Evolutionary conservation across 2,888 invertebrate genomes (phyloP), one percentile per base, ranked within the genome.

Genomic region (Pharmacophagus antenor): DNA sequence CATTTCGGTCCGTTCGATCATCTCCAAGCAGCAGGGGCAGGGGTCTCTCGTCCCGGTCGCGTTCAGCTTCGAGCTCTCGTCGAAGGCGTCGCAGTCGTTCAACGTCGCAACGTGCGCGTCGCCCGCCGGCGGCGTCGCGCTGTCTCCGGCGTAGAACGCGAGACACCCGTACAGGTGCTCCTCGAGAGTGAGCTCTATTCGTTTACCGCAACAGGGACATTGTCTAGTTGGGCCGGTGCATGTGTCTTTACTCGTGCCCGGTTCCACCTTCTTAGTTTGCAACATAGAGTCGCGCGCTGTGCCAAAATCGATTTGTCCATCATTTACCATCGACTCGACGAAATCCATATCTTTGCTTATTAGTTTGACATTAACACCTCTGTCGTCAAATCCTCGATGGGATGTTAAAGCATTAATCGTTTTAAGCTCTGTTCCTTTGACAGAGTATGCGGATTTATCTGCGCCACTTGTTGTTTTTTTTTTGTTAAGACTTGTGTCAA

Each of bases 1-100:
- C 93, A 94, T 94, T 23, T 85, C 79, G 23, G 64, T 68, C 67
- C 88, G 83, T 65, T 88, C 81, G 44, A 93, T 70, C 77, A 92
- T 82, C 63, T 83, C 65, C 70, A 92, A 84, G 69, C 94, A 94
- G 70, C 93, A 91, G 0, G 94, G 94, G 68, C 94, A 94, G 0
- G 92, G 92, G 1, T 78, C 80, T 68, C 87, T 91, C 0, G 86
- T 86, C 4, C 86, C 89, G 0, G 85, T 87, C 0, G 78, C 81
- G 67, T 92, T 92, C 47, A 88, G 73, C 1, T 77, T 80, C 62
- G 76, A 68, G 0, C 79, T 70, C 56, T 90, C 82, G 70, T 88
- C 84, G 56, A 83, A 80, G 67, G 85, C 82, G 62, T 80, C 76
- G 54, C 79, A 77, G 68, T 82, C 84, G 41, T 84, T 71, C 0